Percentiles rank a stretch among this genome's conserved stretches.
These are phyloP conservation scores for Sterna hirundo DNA, from an alignment of 2,113 vertebrate species.

Conservation along the genomic window DNA sequence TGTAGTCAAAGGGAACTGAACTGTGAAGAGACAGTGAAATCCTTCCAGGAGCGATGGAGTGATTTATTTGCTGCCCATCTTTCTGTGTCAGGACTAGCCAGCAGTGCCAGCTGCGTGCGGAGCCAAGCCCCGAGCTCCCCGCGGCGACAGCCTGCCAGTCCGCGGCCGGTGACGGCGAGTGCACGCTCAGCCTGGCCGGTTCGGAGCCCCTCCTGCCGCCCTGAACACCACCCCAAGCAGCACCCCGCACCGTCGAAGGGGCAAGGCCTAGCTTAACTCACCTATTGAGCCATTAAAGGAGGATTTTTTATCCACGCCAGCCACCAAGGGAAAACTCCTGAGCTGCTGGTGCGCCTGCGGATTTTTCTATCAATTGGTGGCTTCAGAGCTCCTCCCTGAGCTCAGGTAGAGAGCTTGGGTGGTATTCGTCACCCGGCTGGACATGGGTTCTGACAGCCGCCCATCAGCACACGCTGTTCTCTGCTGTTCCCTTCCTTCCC, in stretches of 20 bases:
- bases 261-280: background rate
- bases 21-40: background rate
- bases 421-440: background rate
- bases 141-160: background rate
- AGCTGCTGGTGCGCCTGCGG: background rate
- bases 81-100: background rate
- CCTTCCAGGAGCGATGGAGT: background rate
- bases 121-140: background rate
- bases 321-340: background rate
- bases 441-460: background rate
- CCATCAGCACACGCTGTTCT: background rate
- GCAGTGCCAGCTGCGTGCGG: background rate
- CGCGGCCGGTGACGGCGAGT: rapidly evolving
- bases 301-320: background rate
- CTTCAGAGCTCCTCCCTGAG: background rate
- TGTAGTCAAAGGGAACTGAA: background rate
- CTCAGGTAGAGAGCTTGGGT: background rate
- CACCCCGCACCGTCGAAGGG: background rate
- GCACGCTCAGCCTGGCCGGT: rapidly evolving
- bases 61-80: background rate
- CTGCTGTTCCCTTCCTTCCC: background rate
- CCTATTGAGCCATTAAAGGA: background rate
- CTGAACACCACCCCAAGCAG: background rate
- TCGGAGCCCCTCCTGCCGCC: background rate
- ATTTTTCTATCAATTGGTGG: background rate